Base-by-base conservation (phyloP, 2,888 invertebrate species). In the Mimumesa dahlbomi region DNA sequence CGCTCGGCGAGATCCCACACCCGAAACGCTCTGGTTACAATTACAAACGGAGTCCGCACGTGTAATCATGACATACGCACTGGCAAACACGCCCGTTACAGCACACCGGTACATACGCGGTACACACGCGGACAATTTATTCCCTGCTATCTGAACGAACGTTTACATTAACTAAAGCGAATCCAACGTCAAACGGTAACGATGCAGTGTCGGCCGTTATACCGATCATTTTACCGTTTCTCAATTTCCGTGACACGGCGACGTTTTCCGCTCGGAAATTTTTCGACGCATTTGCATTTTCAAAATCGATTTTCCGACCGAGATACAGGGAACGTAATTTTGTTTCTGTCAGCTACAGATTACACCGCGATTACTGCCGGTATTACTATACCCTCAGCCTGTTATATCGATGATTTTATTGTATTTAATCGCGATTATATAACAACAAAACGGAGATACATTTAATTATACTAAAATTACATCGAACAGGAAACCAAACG, bases 51-150 rank as follows among this genome's bases (percentile, higher is more conserved):
- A 25, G 25, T 14, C 11, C 31, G 43, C 52, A 34, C 46, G 54
- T 70, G 71, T 72, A 72, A 72, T 72, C 72, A 56, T 64, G 72
- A 70, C 56, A 52, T 71, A 72, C 71, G 66, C 43, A 49, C 52
- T 69, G 64, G 70, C 64, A 70, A 70, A 72, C 72, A 72, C 53
- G 64, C 49, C 54, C 48, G 69, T 69, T 72, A 63, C 69, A 22
- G 9, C n/a, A 18, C 50, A 11, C 29, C 9, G 49, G 49, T 25
- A 42, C 25, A 45, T 11, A 18, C 18, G 25, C 4, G 25, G n/a
- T 21, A 25, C 49, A 56, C 19, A 14, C 11, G n/a, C 42, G 22
- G 49, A 56, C 64, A 56, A 72, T 72, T 71, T 71, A 71, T 72
- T 61, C 38, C 18, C 50, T 18, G 59, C 59, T 56, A 64, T 52